Evolutionary conservation across 2,113 vertebrate genomes (phyloP), one percentile per base, ranked within the genome.

Genomic region (Oryzias javanicus): DNA sequence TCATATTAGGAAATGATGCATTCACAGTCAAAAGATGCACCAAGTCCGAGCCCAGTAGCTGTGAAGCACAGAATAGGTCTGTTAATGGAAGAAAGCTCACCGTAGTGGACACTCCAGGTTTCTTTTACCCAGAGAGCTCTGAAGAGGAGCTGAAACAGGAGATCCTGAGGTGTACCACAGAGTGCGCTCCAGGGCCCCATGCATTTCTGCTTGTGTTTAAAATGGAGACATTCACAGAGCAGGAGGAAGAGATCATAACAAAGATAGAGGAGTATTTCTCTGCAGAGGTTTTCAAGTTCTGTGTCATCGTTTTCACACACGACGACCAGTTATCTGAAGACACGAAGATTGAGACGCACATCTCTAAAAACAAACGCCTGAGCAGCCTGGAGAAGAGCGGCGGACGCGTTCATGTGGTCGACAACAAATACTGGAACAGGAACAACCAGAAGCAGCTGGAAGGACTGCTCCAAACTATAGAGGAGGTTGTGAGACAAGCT

Each of bases 131-230:
- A 14, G 8, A 13, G 0, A 27, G 4, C 1, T 4, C 64, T 14
- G 57, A 77, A 15, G 17, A 55, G 0, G 40, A 77, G 1, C 5
- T 80, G 25, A 49, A 48, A 27, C 1, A 1, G 5, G 74, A 72
- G 40, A 55, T 82, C 15, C 6, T 63, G 22, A 63, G 13, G 16
- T 72, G 74, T 29, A 58, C 72, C n/a, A 12, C 18, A 10, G 48
- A 59, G 53, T 53, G 48, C 5, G 19, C 55, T 61, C 79, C 71
- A 0, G 84, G 84, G 0, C 73, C 70, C 29, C 81, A 84, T 49
- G 76, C 57, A 17, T 80, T 86, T 50, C 48, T 84, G 0, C 66
- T 86, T 42, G 74, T 86, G 10, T 53, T 82, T 0, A 62, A 70
- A 62, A 17, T 71, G 2, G 71, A 52, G 7, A 47, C 42, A 48